Evolutionary conservation across 2,888 invertebrate genomes (phyloP), one percentile per base, ranked within the genome.

Genomic region (Synanthedon andrenaeformis): DNA sequence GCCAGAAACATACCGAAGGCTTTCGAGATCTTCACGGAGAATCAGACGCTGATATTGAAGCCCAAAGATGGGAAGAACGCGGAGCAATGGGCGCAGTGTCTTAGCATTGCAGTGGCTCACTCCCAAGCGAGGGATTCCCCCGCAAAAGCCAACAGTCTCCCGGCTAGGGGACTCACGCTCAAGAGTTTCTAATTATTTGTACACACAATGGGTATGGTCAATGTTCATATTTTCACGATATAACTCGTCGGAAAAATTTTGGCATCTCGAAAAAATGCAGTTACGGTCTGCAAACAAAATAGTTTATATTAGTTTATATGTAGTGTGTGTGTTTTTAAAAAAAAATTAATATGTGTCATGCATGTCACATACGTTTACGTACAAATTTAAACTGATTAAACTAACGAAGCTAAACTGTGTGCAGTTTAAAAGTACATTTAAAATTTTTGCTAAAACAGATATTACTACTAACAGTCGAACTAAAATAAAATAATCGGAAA

Each of bases 1-100:
- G 95, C 96, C 10, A 90, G 97, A 53, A 96, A 96, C 83, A 96
- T 97, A 66, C 97, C 97, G 19, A 96, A 96, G 78, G 97, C 97
- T 1, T 98, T 98, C 87, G 97, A 98, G 89, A 97, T 98, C 66
- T 98, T 97, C 87, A 97, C 97, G 0, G 94, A 94, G 53, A 96
- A 97, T 80, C 96, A 96, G 79, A 95, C 95, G 10, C 91, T 96
- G 62, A 95, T 97, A 68, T 90, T 98, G 63, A 97, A 98, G 85
- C 97, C 97, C 6, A 96, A 96, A 79, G 96, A 96, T 74, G 95
- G 96, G 50, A 96, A 95, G 81, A 95, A 97, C 77, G 97, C 96
- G 1, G 97, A 97, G 82, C 95, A 97, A 78, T 98, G 98, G 96
- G 96, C 97, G 51, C 97, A 97, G 79, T 97, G 96, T 79, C 90